Evolutionary conservation across 2,888 invertebrate genomes (phyloP), one percentile per base, ranked within the genome.

Genomic region (Lasiommata megera): DNA sequence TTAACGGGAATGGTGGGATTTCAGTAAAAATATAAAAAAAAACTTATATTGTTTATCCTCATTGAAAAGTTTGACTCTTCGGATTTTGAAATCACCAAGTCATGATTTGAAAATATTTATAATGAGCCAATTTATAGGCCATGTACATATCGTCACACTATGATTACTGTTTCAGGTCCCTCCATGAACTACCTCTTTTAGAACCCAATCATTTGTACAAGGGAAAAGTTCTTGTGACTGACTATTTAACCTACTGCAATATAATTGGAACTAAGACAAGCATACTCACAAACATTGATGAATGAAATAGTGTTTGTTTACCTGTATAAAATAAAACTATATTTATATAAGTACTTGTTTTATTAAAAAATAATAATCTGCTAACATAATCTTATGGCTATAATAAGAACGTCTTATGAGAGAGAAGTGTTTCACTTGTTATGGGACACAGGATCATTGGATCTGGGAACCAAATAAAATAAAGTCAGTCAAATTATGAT

Each of bases 161-260:
- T n/a, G n/a, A n/a, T n/a, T n/a, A n/a, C n/a, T n/a, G n/a, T 85
- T 88, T 51, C 73, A 91, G 90, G 43, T 72, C 75, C 52, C 69
- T 74, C 48, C 66, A 71, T 55, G 85, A 88, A 60, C 67, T 90
- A 17, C 78, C 78, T 5, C 67, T 76, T 9, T 69, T 91, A 60
- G 86, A 89, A 56, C 75, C 77, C 58, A 77, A 83, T 59, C 75
- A 78, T 59, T 74, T 91, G 54, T 86, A 89, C 51, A 89, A 86
- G 70, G 86, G 88, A 44, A 91, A 89, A 76, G 74, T 79, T 31
- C 68, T 91, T 65, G 88, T 84, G 5, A 68, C 84, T n/a, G 91
- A 91, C 79, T 91, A 84, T 64, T 74, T 84, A 72, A 85, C 86
- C 43, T 91, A 83, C 64, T 88, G 84, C 67, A 83, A 85, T 70